Base-by-base conservation (phyloP, 2,797 vertebrate genomes). In the Acanthis flammea region DNA sequence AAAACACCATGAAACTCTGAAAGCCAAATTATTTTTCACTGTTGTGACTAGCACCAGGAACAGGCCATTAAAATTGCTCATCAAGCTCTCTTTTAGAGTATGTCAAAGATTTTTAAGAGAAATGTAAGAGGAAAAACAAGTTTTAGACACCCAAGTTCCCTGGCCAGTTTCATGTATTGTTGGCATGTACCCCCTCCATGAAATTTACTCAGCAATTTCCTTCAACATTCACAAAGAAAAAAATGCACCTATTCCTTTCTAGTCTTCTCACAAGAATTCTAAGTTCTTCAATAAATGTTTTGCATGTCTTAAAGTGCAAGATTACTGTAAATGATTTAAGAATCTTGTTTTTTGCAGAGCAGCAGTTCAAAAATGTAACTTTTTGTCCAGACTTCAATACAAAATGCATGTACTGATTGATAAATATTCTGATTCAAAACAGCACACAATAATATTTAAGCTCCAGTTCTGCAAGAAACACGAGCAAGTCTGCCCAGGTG, bases 161-260 rank as follows among this genome's bases (percentile, higher is more conserved):
- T 7, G 13, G 18, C 17, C 28, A 62, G 41, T 44, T 76, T 70
- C 5, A 23, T 7, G 17, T 33, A 47, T 11, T 86, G 25, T 21
- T 55, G 48, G 30, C 25, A 50, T 2, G 37, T 24, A 35, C 3
- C 6, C 13, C 11, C 14, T 6, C 10, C 13, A 65, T 0, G 2
- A 86, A 53, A 31, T 9, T 13, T 44, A 76, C 10, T 66, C 37
- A 50, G 33, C 14, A 6, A 73, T 62, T 66, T 66, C 30, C 33
- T 73, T 68, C 12, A 53, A 30, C 23, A 57, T 19, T 72, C 54
- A 42, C 17, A 68, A 91, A 57, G 10, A 5, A 68, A 58, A 31
- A 33, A 12, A 27, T 0, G 0, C 8, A 47, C 9, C 4, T 55
- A 25, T 17, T 66, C 37, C 17, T 67, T 71, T 50, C 30, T 50